Conservation (phyloP, 1,140 invertebrate genomes). For the Pseudomyrmex pallidus region DNA sequence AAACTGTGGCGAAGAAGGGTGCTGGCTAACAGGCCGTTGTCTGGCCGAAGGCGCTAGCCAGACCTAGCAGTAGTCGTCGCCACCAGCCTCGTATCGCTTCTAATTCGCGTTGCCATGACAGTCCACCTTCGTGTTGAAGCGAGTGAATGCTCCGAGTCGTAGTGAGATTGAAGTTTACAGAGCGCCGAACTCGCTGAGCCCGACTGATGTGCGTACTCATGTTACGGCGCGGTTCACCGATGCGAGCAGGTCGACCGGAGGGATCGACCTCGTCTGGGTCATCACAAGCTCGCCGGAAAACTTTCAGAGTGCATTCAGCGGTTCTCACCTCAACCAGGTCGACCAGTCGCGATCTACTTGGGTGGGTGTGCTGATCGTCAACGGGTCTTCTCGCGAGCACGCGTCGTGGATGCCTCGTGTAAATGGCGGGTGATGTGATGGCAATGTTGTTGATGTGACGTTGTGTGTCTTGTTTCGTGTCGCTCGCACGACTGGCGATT, state of each 20-base stretch:
- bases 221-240: conserved; percentile 6
- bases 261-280: conserved; percentile 24
- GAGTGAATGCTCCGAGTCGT: conserved; percentile 37
- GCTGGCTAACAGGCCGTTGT: conserved; percentile 58
- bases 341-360: conserved; percentile 17
- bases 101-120: conserved; percentile 66
- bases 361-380: conserved; percentile 17
- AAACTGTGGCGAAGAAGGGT: conserved; percentile 54
- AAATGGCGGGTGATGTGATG: conserved; percentile 64
- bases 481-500: background rate
- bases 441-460: conserved; percentile 61
- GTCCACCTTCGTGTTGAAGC: conserved; percentile 59
- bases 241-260: conserved; percentile 21
- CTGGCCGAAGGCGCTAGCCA: conserved; percentile 56
- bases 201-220: conserved; percentile 35
- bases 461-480: conserved; percentile 42
- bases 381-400: conserved; percentile 27
- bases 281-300: background rate
- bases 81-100: conserved; percentile 8
- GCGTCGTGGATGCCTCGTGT: conserved; percentile 50
- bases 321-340: background rate
- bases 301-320: background rate
- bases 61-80: conserved; percentile 63
- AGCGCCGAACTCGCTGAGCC: conserved; percentile 6
- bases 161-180: conserved; percentile 32